These are phyloP conservation scores for Eidolon helvum DNA, from an alignment of 2,113 vertebrate species.

Conservation along the genomic window DNA sequence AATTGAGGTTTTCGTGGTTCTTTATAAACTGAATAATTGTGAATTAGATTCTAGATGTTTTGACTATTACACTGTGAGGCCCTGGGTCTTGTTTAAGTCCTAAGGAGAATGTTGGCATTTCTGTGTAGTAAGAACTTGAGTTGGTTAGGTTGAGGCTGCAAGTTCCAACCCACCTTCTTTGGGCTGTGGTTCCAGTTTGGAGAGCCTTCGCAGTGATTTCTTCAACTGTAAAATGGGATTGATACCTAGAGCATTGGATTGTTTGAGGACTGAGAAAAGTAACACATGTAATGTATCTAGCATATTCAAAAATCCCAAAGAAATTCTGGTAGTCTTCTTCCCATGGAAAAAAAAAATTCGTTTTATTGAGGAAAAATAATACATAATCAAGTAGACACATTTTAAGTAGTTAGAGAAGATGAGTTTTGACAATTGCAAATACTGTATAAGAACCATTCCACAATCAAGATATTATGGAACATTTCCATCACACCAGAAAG, in stretches of 20 bases:
- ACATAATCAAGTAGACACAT: background rate
- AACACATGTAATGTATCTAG: background rate
- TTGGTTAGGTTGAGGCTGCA: background rate
- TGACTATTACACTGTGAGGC: background rate
- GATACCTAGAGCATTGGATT: background rate
- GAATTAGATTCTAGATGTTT: background rate
- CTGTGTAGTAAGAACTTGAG: background rate
- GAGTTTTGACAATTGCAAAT: background rate
- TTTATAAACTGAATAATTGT: background rate
- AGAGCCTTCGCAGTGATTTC: background rate
- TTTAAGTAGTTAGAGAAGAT: slow-evolving; percentile 18
- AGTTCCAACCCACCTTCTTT: background rate
- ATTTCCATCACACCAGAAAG: background rate
- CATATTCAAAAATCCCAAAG: background rate
- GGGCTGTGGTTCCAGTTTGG: background rate
- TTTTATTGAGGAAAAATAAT: slow-evolving; percentile 23
- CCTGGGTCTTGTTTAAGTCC: background rate
- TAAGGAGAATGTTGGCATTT: background rate
- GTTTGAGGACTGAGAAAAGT: background rate
- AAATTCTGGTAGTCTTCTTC: background rate
- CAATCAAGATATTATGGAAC: background rate
- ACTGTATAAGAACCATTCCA: background rate
- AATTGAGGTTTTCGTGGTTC: background rate
- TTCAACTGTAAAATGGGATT: background rate
- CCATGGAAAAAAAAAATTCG: background rate